Percentiles rank a stretch among this genome's conserved stretches.
Evolutionary conservation across 23 tunicate species (phyloP).

Genomic region (Clavelina lepadiformis): DNA sequence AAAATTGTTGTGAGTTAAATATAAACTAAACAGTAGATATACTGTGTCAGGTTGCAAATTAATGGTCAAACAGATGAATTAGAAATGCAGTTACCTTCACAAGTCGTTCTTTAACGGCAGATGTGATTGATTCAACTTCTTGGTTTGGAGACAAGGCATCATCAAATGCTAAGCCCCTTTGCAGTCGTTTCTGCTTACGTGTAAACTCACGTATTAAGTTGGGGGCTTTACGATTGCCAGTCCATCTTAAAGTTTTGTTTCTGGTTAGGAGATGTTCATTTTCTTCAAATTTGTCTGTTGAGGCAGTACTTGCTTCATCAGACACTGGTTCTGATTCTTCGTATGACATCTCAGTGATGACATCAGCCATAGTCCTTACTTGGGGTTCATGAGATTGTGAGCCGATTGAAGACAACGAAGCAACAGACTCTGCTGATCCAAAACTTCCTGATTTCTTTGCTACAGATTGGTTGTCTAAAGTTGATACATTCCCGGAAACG

Average conservation of each 20-base stretch:
- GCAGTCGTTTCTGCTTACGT: conserved; percentile 15
- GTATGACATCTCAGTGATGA: conserved; percentile 16
- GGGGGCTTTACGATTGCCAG: conserved; percentile 81
- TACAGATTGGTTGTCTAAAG: conserved; percentile 1
- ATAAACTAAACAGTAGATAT: no score
- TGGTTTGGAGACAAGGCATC: conserved; percentile 8
- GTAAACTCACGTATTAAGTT: conserved; percentile 77
- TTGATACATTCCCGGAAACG: no score
- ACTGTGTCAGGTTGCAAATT: no score
- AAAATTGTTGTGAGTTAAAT: no score
- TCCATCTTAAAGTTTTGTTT: conserved; percentile 82
- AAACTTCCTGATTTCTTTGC: background rate
- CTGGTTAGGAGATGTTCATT: conserved; percentile 31
- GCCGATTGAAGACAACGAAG: conserved; percentile 20
- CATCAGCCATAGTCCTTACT: conserved; percentile 49
- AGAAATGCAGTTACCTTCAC: no score
- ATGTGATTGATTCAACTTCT: conserved; percentile 14
- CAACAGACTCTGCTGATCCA: background rate
- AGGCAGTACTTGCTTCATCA: background rate
- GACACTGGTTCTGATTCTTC: background rate
- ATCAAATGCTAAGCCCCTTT: no score
- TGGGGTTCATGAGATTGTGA: conserved; percentile 3
- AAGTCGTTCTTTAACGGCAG: no score
- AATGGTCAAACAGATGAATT: no score
- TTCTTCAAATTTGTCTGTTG: background rate